Evolutionary conservation across 2,113 vertebrate species (phyloP).

Genomic region (Lamprotornis superbus): DNA sequence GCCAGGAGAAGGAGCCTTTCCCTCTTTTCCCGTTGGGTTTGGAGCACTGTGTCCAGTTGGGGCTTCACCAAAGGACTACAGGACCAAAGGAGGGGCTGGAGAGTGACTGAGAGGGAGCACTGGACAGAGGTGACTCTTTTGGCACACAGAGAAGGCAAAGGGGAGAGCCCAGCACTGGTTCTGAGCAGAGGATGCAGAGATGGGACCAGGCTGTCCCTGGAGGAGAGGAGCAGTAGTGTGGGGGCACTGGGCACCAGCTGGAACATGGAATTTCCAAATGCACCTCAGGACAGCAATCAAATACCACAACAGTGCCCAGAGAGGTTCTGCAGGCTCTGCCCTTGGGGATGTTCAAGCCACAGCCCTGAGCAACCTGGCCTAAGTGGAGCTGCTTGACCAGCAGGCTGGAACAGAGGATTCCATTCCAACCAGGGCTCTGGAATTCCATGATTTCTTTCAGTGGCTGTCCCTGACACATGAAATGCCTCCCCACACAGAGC

Average conservation of each 20-base stretch:
- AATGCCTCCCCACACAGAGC: background rate
- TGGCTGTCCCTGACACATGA: too few relatives aligned
- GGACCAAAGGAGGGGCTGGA: background rate
- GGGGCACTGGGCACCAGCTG: background rate
- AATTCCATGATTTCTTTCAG: background rate
- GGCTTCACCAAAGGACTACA: background rate
- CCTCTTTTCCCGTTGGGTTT: rapidly evolving
- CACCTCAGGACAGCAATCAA: background rate
- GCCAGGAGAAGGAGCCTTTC: background rate
- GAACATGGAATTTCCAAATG: background rate
- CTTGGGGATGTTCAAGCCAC: background rate
- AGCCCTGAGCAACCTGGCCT: background rate
- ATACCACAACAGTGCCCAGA: background rate
- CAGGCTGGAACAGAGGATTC: background rate
- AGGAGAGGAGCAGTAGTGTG: background rate
- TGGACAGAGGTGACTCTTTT: background rate
- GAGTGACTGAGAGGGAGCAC: background rate
- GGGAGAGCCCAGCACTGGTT: background rate
- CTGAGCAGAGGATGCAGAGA: background rate
- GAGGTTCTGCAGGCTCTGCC: background rate
- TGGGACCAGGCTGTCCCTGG: background rate
- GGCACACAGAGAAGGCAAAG: background rate
- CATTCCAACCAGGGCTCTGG: background rate
- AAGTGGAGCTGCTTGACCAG: background rate
- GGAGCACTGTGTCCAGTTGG: background rate